Conservation (phyloP, 2,797 vertebrate species). For the Buceros bicornis region DNA sequence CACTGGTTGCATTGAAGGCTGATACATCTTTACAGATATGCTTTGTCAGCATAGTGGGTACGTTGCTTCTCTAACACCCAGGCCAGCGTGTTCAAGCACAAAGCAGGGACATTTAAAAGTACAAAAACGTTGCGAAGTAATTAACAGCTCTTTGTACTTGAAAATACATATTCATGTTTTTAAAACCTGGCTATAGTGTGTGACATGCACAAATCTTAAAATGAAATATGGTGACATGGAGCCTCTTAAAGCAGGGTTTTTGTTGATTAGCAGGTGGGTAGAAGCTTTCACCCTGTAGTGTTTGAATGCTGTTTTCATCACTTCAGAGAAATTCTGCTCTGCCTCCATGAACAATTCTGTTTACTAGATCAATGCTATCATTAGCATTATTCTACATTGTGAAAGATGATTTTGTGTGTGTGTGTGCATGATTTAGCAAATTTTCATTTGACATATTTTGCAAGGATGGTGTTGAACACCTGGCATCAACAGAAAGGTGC, state of each 20-base stretch:
- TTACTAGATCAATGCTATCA: neutral
- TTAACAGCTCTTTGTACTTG: neutral
- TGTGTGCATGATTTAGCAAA: neutral
- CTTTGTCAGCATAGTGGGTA: neutral
- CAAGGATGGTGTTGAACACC: neutral
- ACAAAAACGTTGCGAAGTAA: neutral
- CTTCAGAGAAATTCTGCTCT: neutral
- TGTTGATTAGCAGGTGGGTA: neutral
- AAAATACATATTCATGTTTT: neutral
- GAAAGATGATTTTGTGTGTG: neutral
- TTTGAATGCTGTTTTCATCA: neutral
- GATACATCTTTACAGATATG: neutral
- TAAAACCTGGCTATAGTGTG: neutral
- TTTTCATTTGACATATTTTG: constrained; percentile 5
- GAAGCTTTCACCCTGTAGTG: neutral
- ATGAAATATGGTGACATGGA: neutral
- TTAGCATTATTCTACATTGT: neutral
- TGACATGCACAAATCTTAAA: neutral
- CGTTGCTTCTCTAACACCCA: neutral
- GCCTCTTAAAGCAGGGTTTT: neutral
- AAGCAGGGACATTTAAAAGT: neutral
- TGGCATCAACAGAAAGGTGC: neutral
- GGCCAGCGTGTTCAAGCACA: neutral
- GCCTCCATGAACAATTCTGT: neutral
- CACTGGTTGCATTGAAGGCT: neutral